Evolutionary conservation across 2,888 invertebrate genomes (phyloP), one percentile per base, ranked within the genome.

Genomic region (Papilio protenor): DNA sequence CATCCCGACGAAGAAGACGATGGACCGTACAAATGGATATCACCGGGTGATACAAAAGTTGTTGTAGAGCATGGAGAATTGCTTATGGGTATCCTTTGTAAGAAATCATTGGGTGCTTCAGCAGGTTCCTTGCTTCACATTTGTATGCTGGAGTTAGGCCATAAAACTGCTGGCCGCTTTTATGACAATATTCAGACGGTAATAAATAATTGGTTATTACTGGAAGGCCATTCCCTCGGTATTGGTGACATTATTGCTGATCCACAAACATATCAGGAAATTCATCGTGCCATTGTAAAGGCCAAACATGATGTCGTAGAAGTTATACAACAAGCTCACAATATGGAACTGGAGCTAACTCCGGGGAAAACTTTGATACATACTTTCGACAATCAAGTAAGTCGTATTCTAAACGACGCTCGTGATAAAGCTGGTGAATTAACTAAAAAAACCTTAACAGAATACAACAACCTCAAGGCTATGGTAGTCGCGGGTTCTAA

Each of bases 401-500:
- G 99, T 95, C 97, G 99, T 90, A 99, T 99, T 89, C 95, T 99
- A 83, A 99, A 99, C 95, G 99, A 99, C 89, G 99, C 99, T 96
- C 98, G 99, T 96, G 99, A 99, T 95, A 99, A 99, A 94, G 99
- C 99, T 91, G 99, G 99, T 91, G 98, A 99, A 82, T 99, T 99
- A 74, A 99, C 99, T 80, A 99, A 99, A 95, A 99, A 99, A 94
- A 99, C 99, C 55, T 95, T 99, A 66, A 99, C 99, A 81, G 99
- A 99, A 89, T 99, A 99, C 95, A 99, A 99, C 91, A 99, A 99
- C 93, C 96, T 99, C 88, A 99, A 99, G 92, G 98, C 99, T 95
- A 99, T 99, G 99, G 99, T 99, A 90, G 99, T 99, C 57, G 98
- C 99, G 0, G 99, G 99, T 83, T 98, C 99, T 0, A 99, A 99